Conservation (phyloP, 1,140 invertebrate species). For the Portunus trituberculatus region DNA sequence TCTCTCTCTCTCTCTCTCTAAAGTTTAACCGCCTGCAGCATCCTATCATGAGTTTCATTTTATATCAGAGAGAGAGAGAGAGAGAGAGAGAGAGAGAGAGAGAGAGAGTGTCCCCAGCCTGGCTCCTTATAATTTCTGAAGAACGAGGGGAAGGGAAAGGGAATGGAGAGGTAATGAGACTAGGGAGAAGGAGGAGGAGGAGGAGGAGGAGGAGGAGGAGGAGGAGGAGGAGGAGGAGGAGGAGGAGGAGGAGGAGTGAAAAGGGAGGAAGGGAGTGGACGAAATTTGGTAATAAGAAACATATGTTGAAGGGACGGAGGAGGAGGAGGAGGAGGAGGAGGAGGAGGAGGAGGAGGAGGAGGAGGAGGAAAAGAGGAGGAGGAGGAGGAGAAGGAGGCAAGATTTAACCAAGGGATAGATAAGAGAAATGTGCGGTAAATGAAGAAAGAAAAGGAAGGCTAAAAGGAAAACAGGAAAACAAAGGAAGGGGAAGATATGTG, state of each 20-base stretch:
- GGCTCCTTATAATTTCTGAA: no score
- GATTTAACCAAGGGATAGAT: not conserved
- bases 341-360: no score
- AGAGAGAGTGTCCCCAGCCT: no score
- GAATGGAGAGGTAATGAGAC: no score
- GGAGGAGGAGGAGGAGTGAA: not conserved
- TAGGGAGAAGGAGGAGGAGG: no score
- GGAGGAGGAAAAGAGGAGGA: no score
- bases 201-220: not conserved
- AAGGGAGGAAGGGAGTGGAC: not conserved
- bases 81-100: conserved; percentile 17
- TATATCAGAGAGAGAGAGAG: not conserved
- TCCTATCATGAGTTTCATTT: not conserved
- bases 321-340: not conserved
- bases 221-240: not conserved
- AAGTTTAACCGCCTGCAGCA: no score
- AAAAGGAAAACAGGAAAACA: not conserved
- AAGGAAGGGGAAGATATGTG: not conserved
- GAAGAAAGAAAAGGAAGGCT: not conserved
- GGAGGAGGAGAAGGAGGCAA: not conserved
- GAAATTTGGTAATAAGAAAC: not conserved
- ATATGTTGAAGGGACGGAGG: not conserved
- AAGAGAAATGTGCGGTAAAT: not conserved
- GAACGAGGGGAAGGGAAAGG: no score
- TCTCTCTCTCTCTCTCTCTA: not conserved